Evolutionary conservation across 2,113 vertebrate genomes (phyloP), one percentile per base, ranked within the genome.

Genomic region (Eubucco bourcierii): DNA sequence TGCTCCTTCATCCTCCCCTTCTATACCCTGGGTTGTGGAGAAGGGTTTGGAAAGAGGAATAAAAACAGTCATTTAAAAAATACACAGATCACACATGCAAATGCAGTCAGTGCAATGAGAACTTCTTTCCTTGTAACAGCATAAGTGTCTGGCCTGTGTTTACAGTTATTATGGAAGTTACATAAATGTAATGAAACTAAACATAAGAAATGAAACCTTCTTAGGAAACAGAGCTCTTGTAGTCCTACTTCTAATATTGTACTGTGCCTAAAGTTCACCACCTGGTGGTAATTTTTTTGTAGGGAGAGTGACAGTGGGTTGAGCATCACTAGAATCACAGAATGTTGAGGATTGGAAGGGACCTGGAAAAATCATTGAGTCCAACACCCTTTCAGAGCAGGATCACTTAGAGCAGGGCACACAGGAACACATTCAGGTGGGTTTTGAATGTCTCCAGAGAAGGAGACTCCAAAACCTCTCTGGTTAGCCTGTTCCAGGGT

Each of bases 1-100:
- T 94, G 99, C 99, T 93, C 99, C 99, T 95, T 99, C 99, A 94
- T 99, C 99, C 93, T 99, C 99, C 39, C 99, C 99, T 97, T 99
- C 99, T 87, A 99, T 97, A 53, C 99, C 99, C 99, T 99, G 64
- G 6, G 60, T 89, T 95, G 94, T 87, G 34, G 41, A 9, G 52
- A 89, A 73, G 2, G 5, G 15, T 94, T 80, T 73, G 93, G 87
- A 85, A 70, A 92, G 53, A 85, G 20, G 31, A 71, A 79, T 56
- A 73, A 64, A 46, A 75, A 16, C 10, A 76, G 20, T 65, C 25
- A 60, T 20, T n/a, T n/a, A 70, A 64, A 34, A 88, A 71, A 68
- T 55, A 80, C 5, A 71, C 56, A 46, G 31, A 66, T 27, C 11
- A 72, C 39, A 37, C 12, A 65, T 4, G 27, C 31, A 93, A 84